Base-by-base conservation (phyloP, 2,888 invertebrate species). In the Malthinus seriepunctatus region DNA sequence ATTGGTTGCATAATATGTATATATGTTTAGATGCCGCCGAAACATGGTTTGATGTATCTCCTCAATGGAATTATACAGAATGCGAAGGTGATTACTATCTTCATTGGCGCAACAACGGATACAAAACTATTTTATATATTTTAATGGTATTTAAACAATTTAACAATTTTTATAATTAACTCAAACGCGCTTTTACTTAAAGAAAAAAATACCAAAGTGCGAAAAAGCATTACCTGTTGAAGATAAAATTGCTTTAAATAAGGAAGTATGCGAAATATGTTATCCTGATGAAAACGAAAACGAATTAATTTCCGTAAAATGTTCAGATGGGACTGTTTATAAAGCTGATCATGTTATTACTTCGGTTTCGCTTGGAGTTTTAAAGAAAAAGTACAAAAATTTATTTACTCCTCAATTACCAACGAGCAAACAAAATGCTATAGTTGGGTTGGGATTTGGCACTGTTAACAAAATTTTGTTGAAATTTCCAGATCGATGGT, bases 71-170 rank as follows among this genome's bases (percentile, higher is more conserved):
- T 63, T 88, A 86, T 70, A 81, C 85, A 83, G 77, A 79, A 0
- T 90, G 90, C 71, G 86, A 87, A 7, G 93, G 93, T 0, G 86
- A 91, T 70, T 78, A 79, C 10, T 75, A 87, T 67, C 78, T 89
- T 3, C 86, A 88, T 69, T 94, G 91, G 93, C 89, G 88, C 66
- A 83, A 85, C 51, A 84, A 81, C 60, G 91, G 91, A 1, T 93
- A 84, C 71, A 82, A 80, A 62, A 87, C 81, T 1, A 78, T 93
- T 57, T 77, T 93, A 46, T 83, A 88, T 67, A 70, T 91, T 44
- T 78, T 93, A 61, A 81, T 86, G 84, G 90, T 89, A 70, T 67
- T 57, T 15, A 23, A 23, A 23, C 5, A 23, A 23, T 11, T 32
- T 31, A 32, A 44, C 10, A 6, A 32, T 38, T 37, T 23, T 38